These are phyloP conservation scores for Ferrisia virgata DNA, from an alignment of 2,888 invertebrate genomes.

Conservation along the genomic window DNA sequence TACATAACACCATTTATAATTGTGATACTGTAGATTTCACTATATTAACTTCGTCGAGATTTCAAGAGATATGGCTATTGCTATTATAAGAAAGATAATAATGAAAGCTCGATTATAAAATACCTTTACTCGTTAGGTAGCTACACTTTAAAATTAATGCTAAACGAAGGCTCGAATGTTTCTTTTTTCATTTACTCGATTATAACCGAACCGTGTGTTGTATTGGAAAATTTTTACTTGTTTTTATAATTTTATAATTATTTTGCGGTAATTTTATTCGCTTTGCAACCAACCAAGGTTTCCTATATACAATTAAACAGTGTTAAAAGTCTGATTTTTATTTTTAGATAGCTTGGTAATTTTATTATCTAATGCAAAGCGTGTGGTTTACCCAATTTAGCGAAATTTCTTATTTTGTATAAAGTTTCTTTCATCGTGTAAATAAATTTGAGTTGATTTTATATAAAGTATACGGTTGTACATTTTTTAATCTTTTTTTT, in stretches of 20 bases:
- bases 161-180: slow-evolving; percentile 5
- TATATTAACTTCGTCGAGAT: background rate
- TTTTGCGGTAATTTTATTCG: slow-evolving; percentile 6
- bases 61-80: background rate
- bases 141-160: no score
- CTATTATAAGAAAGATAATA: background rate
- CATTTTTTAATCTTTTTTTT: slow-evolving; percentile 9
- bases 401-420: slow-evolving; percentile 5
- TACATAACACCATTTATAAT: slow-evolving; percentile 20
- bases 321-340: slow-evolving; percentile 26
- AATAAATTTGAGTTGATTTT: background rate
- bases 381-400: background rate
- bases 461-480: slow-evolving; percentile 27
- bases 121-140: background rate
- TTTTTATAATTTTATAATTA: slow-evolving; percentile 26
- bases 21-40: slow-evolving; percentile 8
- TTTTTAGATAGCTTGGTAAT: slow-evolving; percentile 28
- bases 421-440: slow-evolving; percentile 12
- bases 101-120: background rate
- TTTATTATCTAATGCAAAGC: slow-evolving; percentile 14
- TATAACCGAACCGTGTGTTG: background rate
- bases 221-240: slow-evolving; percentile 10
- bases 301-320: slow-evolving; percentile 26
- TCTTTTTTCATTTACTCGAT: slow-evolving; percentile 3
- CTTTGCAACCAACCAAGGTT: slow-evolving; percentile 16